Conservation (phyloP, 2,888 invertebrate genomes). For the Euplexia lucipara region DNA sequence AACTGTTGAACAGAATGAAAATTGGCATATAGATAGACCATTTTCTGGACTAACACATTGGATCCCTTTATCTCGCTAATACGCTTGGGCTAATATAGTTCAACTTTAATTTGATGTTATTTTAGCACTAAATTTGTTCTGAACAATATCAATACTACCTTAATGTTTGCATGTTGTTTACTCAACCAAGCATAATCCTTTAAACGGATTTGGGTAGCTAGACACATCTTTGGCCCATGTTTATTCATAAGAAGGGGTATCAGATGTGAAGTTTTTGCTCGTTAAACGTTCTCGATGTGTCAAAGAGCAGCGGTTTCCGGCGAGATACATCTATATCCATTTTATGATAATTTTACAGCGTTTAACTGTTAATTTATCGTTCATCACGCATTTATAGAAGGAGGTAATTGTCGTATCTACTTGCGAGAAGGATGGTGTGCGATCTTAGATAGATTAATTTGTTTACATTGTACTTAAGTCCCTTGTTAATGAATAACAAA, state of each 20-base stretch:
- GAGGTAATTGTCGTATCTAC: constrained; percentile 32
- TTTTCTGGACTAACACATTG: too few species aligned
- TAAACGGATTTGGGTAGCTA: too few species aligned
- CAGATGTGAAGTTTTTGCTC: constrained; percentile 48
- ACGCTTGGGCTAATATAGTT: too few species aligned
- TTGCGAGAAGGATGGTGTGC: constrained; percentile 11
- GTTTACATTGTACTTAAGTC: background rate
- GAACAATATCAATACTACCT: too few species aligned
- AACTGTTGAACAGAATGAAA: too few species aligned
- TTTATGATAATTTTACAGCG: constrained; percentile 58
- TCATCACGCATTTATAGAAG: constrained; percentile 48
- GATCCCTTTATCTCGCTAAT: too few species aligned
- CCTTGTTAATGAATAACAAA: background rate
- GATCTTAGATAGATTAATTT: constrained; percentile 13
- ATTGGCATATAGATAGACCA: too few species aligned
- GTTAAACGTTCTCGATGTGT: constrained; percentile 48
- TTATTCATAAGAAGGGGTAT: background rate
- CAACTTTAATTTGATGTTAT: too few species aligned
- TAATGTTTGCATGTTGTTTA: too few species aligned
- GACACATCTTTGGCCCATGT: too few species aligned
- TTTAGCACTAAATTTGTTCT: too few species aligned
- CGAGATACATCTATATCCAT: constrained; percentile 43
- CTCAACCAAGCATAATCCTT: too few species aligned
- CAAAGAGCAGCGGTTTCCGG: constrained; percentile 53
- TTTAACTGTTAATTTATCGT: constrained; percentile 49